phyloP scores from a whole-genome alignment of 1,140 invertebrate species.

The Chionoecetes opilio region DNA sequence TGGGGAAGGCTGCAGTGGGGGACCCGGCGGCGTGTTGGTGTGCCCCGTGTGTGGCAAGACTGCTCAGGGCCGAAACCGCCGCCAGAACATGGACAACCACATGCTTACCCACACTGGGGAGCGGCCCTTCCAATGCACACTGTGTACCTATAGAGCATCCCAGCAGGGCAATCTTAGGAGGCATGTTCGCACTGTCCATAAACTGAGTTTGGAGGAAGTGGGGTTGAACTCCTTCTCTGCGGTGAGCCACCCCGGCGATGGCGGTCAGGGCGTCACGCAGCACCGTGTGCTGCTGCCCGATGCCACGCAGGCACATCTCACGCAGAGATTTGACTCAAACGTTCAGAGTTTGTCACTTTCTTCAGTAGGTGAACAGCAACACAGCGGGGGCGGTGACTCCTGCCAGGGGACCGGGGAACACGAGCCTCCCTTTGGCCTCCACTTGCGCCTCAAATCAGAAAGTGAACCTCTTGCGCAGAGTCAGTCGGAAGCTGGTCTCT shows the following conservation, averaged over 20 bases:
- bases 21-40: constrained; percentile 69
- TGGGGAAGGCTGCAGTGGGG: constrained; percentile 70
- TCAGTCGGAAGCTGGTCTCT: constrained; percentile 55
- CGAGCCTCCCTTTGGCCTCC: constrained; percentile 72
- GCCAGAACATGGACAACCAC: constrained; percentile 81
- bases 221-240: constrained; percentile 42
- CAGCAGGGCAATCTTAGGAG: constrained; percentile 79
- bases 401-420: constrained; percentile 40
- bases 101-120: constrained; percentile 79
- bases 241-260: constrained; percentile 38
- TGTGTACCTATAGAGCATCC: constrained; percentile 78
- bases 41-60: constrained; percentile 79
- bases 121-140: constrained; percentile 79
- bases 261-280: constrained; percentile 6
- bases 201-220: constrained; percentile 54
- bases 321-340: constrained; percentile 55
- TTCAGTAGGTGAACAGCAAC: constrained; percentile 29
- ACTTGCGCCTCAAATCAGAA: constrained; percentile 71
- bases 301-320: constrained; percentile 35
- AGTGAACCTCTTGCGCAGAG: constrained; percentile 33
- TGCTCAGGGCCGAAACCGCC: constrained; percentile 79
- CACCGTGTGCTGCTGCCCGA: constrained; percentile 19
- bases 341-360: constrained; percentile 59
- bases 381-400: neutral
- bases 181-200: constrained; percentile 77